Evolutionary conservation across 2,888 invertebrate species (phyloP).

Genomic region (Chloroclysta siterata): DNA sequence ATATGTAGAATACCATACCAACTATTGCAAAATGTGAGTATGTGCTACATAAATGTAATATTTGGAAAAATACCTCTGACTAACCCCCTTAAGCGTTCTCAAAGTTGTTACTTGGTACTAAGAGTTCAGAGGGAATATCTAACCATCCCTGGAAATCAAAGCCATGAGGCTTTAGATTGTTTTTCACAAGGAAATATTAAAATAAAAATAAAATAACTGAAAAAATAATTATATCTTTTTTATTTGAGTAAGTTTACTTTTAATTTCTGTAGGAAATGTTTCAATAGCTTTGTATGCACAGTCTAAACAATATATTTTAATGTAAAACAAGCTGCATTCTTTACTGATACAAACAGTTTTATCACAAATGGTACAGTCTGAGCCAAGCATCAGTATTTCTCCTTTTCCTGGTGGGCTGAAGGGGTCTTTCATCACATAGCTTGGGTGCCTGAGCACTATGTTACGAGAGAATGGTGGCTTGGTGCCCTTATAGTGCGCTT

Average conservation of each 20-base stretch:
- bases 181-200: no score
- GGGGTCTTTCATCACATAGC: conserved; percentile 94
- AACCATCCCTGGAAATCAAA: no score
- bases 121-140: no score
- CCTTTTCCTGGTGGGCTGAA: conserved; percentile 90
- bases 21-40: no score
- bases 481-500: conserved; percentile 90
- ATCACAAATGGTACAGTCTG: conserved; percentile 89
- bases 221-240: conserved; percentile 43
- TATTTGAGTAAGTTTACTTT: conserved; percentile 83
- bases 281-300: conserved; percentile 87
- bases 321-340: conserved; percentile 92
- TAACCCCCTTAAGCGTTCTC: no score
- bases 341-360: conserved; percentile 89
- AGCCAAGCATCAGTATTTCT: conserved; percentile 91
- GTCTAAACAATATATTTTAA: conserved; percentile 88
- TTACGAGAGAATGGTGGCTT: conserved; percentile 90
- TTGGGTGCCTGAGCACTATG: conserved; percentile 88
- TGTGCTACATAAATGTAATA: no score
- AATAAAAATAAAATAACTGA: background rate
- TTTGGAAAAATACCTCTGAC: no score
- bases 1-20: no score
- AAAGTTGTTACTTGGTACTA: no score
- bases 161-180: no score
- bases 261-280: conserved; percentile 89